Evolutionary conservation across 2,113 vertebrate genomes (phyloP).

Genomic region (Ailuropoda melanoleuca): DNA sequence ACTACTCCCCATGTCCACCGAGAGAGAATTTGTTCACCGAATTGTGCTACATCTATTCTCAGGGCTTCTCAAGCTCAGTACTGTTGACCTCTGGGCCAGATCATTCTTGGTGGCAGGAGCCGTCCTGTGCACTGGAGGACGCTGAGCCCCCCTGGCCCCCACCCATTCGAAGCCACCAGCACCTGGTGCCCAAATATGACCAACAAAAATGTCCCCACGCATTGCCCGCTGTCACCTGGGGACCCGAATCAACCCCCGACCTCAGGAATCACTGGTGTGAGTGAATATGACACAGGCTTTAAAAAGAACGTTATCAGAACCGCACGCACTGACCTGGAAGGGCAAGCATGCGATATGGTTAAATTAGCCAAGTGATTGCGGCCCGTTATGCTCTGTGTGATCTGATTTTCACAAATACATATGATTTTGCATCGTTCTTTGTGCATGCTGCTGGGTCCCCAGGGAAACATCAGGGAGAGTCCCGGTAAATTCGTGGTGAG

Average conservation of each 20-base stretch:
- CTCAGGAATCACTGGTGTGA: not conserved
- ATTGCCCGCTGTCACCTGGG: not conserved
- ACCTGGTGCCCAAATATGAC: not conserved
- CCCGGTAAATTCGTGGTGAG: not conserved
- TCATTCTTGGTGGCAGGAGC: not conserved
- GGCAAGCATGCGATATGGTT: not conserved
- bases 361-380: not conserved
- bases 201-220: not conserved
- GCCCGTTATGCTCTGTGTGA: not conserved
- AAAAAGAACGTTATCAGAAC: not conserved
- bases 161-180: not conserved
- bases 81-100: not conserved
- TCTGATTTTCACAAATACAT: constrained; percentile 38
- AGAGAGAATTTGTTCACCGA: not conserved
- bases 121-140: not conserved
- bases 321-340: not conserved
- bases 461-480: not conserved
- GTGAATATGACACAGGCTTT: not conserved
- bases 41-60: not conserved
- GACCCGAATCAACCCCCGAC: not conserved
- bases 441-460: not conserved
- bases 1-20: not conserved
- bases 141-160: not conserved
- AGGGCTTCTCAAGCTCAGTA: not conserved
- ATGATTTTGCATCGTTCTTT: not conserved